Evolutionary conservation across 2,888 invertebrate genomes (phyloP).

Genomic region (Gasteruption jaculator): DNA sequence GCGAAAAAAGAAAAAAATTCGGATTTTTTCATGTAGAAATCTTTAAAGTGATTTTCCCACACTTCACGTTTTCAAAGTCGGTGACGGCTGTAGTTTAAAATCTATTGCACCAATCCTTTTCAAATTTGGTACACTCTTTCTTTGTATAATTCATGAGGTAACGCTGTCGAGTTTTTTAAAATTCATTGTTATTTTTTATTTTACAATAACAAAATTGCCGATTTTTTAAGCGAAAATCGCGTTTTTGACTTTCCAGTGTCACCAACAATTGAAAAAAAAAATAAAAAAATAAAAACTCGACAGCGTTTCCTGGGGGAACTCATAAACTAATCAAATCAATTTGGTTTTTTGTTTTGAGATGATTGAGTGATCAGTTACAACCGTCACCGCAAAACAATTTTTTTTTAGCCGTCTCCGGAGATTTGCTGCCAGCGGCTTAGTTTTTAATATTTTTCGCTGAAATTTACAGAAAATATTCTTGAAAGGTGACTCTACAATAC

Average conservation of each 20-base stretch:
- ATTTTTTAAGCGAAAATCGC: slow-evolving; percentile 24
- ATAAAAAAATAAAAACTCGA: slow-evolving; percentile 16
- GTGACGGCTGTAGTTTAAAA: too few relatives aligned
- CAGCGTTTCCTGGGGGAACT: slow-evolving; percentile 20
- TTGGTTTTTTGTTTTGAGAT: slow-evolving; percentile 25
- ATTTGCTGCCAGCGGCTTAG: slow-evolving; percentile 18
- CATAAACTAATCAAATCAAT: slow-evolving; percentile 19
- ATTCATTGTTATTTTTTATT: slow-evolving; percentile 21
- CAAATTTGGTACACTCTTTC: slow-evolving; percentile 21
- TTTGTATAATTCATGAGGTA: slow-evolving; percentile 22
- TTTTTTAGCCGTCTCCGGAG: slow-evolving; percentile 21
- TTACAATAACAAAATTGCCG: slow-evolving; percentile 23
- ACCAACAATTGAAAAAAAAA: slow-evolving; percentile 20
- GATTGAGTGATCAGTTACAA: slow-evolving; percentile 22
- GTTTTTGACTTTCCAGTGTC: slow-evolving; percentile 22
- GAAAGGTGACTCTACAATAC: slow-evolving; percentile 3
- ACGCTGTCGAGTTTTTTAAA: slow-evolving; percentile 21
- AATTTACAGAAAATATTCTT: slow-evolving; percentile 7
- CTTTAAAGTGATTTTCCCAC: slow-evolving; percentile 12
- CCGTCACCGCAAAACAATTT: slow-evolving; percentile 22
- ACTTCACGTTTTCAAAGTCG: background rate
- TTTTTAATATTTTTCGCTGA: slow-evolving; percentile 11
- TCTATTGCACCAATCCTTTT: slow-evolving; percentile 21
- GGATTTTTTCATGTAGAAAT: slow-evolving; percentile 12
- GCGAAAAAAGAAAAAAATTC: slow-evolving; percentile 6